A percentile compares a stretch with the other conserved stretches of the same genome.
These are phyloP conservation scores for Allobates femoralis DNA, from an alignment of 2,797 vertebrate genomes.

Conservation along the genomic window DNA sequence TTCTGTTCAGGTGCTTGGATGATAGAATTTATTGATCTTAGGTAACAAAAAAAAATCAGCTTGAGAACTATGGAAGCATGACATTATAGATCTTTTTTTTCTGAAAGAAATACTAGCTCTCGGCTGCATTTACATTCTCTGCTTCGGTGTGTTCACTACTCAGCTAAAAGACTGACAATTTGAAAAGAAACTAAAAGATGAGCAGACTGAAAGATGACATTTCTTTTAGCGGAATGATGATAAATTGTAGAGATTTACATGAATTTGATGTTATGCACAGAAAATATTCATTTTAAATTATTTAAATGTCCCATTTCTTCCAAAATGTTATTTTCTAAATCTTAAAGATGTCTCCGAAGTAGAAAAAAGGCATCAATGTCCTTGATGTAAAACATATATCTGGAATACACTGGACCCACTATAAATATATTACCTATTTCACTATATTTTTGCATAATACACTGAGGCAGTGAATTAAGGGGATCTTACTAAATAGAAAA, in stretches of 20 bases:
- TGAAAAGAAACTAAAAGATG: slow-evolving; percentile 26
- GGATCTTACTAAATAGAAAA: too few species aligned
- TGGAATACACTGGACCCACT: too few species aligned
- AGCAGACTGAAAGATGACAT: slow-evolving; percentile 19
- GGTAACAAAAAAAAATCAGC: slow-evolving; percentile 17
- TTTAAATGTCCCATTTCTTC: background rate
- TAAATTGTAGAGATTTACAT: slow-evolving; percentile 21
- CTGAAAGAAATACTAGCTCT: background rate
- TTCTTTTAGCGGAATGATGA: slow-evolving; percentile 13
- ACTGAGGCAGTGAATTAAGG: too few species aligned
- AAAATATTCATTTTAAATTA: slow-evolving; percentile 20
- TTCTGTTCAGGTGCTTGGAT: slow-evolving; percentile 28
- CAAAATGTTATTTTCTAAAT: background rate
- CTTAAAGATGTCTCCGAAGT: background rate
- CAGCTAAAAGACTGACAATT: slow-evolving; percentile 25
- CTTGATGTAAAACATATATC: too few species aligned
- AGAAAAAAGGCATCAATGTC: background rate
- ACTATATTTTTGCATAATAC: too few species aligned
- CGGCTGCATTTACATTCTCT: slow-evolving; percentile 36
- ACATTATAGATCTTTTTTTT: slow-evolving; percentile 50
- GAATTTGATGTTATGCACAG: background rate
- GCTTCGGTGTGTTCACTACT: slow-evolving; percentile 14
- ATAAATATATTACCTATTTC: too few species aligned
- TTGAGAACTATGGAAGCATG: slow-evolving; percentile 43
- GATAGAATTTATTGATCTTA: slow-evolving; percentile 50